Percentiles rank a stretch among this genome's conserved stretches.
These are phyloP conservation scores for Drosophila takahashii DNA, from an alignment of 1,140 invertebrate genomes.

Conservation along the genomic window DNA sequence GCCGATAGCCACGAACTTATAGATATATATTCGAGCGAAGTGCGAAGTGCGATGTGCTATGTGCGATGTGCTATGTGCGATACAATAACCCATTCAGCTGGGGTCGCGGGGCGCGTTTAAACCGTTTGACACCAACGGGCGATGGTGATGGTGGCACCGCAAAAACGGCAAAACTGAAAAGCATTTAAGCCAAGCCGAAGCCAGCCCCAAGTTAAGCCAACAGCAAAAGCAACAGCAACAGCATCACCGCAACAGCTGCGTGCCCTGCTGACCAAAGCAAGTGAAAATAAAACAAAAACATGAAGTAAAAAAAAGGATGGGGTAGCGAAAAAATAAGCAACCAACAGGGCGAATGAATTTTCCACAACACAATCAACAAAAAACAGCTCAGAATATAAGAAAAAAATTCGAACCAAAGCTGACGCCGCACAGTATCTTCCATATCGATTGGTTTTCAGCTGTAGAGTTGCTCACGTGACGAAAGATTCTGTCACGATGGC, in stretches of 20 bases:
- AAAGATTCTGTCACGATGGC: slow-evolving; percentile 24
- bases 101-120: slow-evolving; percentile 66
- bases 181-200: slow-evolving; percentile 62
- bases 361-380: slow-evolving; percentile 46
- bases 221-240: slow-evolving; percentile 54
- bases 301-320: slow-evolving; percentile 3
- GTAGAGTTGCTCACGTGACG: slow-evolving; percentile 37
- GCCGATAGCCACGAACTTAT: slow-evolving; percentile 29
- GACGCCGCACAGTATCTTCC: slow-evolving; percentile 44
- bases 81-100: slow-evolving; percentile 43
- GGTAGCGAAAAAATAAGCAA: slow-evolving; percentile 12
- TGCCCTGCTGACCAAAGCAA: slow-evolving; percentile 57
- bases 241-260: slow-evolving; percentile 65
- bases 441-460: slow-evolving; percentile 41
- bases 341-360: slow-evolving; percentile 65
- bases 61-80: slow-evolving; percentile 21
- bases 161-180: slow-evolving; percentile 50
- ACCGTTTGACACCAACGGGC: slow-evolving; percentile 69
- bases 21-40: no score
- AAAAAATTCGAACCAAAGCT: slow-evolving; percentile 26
- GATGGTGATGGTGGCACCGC: slow-evolving; percentile 2
- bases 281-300: slow-evolving; percentile 24
- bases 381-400: slow-evolving; percentile 36
- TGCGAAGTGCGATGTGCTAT: neutral
- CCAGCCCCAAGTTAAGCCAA: slow-evolving; percentile 64